Evolutionary conservation across 2,888 invertebrate genomes (phyloP), one percentile per base, ranked within the genome.

Genomic region (Tanypteryx hageni): DNA sequence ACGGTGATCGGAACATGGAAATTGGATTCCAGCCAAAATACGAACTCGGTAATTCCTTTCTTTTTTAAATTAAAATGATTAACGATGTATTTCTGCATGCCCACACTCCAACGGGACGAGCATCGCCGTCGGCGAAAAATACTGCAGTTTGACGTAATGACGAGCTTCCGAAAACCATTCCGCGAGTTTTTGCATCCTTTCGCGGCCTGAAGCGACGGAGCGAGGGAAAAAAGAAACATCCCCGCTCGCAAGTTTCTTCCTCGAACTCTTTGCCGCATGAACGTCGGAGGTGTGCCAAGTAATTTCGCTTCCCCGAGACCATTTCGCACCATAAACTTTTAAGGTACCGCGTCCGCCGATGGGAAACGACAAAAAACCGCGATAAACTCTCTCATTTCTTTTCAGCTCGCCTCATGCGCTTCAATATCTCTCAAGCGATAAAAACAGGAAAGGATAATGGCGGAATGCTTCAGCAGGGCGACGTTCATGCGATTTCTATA

Each of bases 401-500:
- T 61, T 86, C 86, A 76, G 18, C 44, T 44, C 44, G 44, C 44
- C 44, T 44, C 44, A 61, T 76, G 76, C 76, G 76, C 76, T 27
- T 27, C 76, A 59, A 14, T 61, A 59, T 86, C 61, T 76, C 61
- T 13, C 16, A 44, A 61, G 86, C 18, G 86, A 61, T 86, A 61
- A 61, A 86, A 86, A 86, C 59, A 86, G 61, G 86, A 22, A 86
- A 58, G 86, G 61, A 61, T 86, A 86, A 86, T 86, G 86, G 86
- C 86, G 27, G 86, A 86, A 59, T 59, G 58, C 59, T 31, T 59
- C 61, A 27, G 22, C 86, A 59, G 86, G 61, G 31, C 22, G 61
- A 61, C 86, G 61, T 86, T 59, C 86, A 61, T 61, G 86, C 61
- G 86, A 86, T 86, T 86, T 86, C 86, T 86, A 61, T 86, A 86